Evolutionary conservation across 1,140 invertebrate genomes (phyloP).

Genomic region (Triops longicaudatus): DNA sequence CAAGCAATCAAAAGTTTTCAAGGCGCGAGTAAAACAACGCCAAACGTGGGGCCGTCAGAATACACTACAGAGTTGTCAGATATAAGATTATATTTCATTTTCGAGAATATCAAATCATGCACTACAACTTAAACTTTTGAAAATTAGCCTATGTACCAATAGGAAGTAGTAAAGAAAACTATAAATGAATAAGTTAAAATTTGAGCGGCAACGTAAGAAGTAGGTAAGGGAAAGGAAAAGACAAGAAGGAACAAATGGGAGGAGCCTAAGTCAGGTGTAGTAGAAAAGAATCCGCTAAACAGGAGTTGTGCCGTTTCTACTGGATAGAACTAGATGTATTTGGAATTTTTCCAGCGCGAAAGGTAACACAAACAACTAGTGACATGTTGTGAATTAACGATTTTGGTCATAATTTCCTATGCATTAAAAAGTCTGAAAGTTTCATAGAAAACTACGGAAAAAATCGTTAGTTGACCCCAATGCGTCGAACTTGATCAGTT

Average conservation of each 20-base stretch:
- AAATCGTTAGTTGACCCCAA: neutral
- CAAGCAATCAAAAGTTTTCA: neutral
- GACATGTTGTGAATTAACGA: neutral
- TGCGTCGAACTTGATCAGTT: no score
- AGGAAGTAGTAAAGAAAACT: no score
- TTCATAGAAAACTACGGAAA: neutral
- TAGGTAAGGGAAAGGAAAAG: neutral
- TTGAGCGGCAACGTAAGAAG: neutral
- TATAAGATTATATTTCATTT: no score
- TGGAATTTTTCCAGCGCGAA: neutral
- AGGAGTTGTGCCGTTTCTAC: neutral
- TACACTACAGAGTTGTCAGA: neutral
- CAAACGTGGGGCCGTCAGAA: slow-evolving; percentile 13
- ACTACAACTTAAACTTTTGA: no score
- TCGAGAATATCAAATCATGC: no score
- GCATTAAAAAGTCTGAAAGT: neutral
- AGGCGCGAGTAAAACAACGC: neutral
- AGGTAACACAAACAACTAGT: neutral
- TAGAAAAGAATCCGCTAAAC: neutral
- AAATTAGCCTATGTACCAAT: no score
- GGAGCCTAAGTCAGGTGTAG: neutral
- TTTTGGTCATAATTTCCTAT: neutral
- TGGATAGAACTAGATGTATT: slow-evolving; percentile 3
- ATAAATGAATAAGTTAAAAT: neutral
- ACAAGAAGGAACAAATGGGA: neutral